Evolutionary conservation across 2,113 vertebrate genomes (phyloP).

Genomic region (Protobothrops flavoviridis): DNA sequence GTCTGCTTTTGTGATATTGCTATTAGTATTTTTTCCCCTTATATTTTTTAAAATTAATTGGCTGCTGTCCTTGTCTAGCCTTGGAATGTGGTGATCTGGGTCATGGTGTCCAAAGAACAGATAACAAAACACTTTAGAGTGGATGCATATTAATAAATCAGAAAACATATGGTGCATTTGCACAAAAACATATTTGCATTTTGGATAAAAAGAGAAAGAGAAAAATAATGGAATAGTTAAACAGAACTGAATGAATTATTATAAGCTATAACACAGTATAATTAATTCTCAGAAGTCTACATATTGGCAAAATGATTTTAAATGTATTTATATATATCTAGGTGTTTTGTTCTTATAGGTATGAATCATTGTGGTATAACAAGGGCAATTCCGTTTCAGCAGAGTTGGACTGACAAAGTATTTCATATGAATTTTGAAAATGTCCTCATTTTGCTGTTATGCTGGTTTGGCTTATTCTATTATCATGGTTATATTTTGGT

Average conservation of each 20-base stretch:
- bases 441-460: background rate
- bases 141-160: constrained; percentile 32
- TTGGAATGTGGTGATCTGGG: constrained; percentile 20
- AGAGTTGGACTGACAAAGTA: background rate
- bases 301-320: background rate
- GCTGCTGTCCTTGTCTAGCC: constrained; percentile 32
- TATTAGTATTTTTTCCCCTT: background rate
- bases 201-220: background rate
- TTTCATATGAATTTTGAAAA: background rate
- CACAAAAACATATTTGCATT: constrained; percentile 27
- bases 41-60: constrained; percentile 28
- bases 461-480: background rate
- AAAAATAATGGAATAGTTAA: background rate
- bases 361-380: background rate
- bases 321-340: background rate
- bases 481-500: background rate
- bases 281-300: constrained; percentile 4
- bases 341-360: background rate
- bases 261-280: background rate
- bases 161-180: constrained; percentile 37
- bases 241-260: constrained; percentile 4
- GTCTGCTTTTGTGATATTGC: background rate
- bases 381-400: background rate
- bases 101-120: constrained; percentile 28
- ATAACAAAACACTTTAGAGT: constrained; percentile 23